Base-by-base conservation (phyloP, 1,140 invertebrate species). In the Phthorimaea operculella region DNA sequence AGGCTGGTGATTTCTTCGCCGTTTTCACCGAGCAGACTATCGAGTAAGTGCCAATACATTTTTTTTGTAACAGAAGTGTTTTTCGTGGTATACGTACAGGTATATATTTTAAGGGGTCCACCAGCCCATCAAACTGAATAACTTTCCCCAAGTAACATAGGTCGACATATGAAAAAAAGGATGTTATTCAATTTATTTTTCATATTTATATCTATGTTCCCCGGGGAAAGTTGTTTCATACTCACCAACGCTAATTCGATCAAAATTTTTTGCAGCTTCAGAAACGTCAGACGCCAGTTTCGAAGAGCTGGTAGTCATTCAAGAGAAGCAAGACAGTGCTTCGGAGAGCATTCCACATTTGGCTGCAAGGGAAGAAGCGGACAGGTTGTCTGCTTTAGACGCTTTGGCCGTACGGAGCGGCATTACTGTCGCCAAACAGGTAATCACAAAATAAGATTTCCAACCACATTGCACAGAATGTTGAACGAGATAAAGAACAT, bases 271-370 rank as follows among this genome's bases (percentile, higher is more conserved):
- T n/a, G 10, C 55, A 86, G 82, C 77, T 28, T 84, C 83, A 47
- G 76, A 76, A 17, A 74, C 72, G 11, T 85, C 81, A 3, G 81
- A 83, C 51, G 63, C 70, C 0, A 84, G 82, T 64, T 85, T 85
- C 58, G 83, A 87, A 49, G 85, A 87, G 62, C 53, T 86, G 50
- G 83, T 86, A 10, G 70, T 85, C 28, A 83, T 87, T 21, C 72
- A 74, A 33, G 82, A 85, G 55, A 79, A 82, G 28, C 75, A 76
- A 52, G 81, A 84, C 44, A 69, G 65, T 51, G 57, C 14, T 54
- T 59, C 54, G 15, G 74, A 63, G 52, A 73, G 50, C 55, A 34
- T 17, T 10, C 33, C 69, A 5, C 80, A 82, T 16, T 57, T 85
- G 14, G 79, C 79, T 3, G 83, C 65, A 5, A 62, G 80, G 0